Base-by-base conservation (phyloP, 2,113 vertebrate species). In the Osmerus mordax region DNA sequence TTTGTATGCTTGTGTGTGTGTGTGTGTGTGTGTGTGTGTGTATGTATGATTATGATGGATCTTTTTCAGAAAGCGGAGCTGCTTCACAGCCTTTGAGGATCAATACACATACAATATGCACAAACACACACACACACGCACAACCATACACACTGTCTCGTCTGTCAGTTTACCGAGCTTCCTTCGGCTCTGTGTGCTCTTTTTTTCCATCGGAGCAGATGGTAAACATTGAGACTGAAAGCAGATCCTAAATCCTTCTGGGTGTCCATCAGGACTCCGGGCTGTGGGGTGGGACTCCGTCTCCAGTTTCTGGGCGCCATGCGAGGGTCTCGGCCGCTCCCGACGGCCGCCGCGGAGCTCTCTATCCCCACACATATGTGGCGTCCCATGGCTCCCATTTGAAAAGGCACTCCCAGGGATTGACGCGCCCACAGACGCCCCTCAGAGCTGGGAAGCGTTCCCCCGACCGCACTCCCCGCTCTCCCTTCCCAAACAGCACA, bases 211-310 rank as follows among this genome's bases (percentile, higher is more conserved):
- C 70, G 70, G 81, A 87, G 81, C 90, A 90, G 88, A 90, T 89
- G 87, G 90, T 61, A 77, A 86, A 82, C 81, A 87, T 84, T 88
- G 82, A 86, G 82, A 87, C 81, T 90, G 87, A 90, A 91, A 90
- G 89, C 86, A 87, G 81, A 82, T 86, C 81, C 79, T 76, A 82
- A 87, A 82, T 90, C 83, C 68, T 86, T 78, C 84, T 87, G 87
- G 87, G 85, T 77, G 84, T 74, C 73, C 84, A 87, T 90, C 85
- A 91, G 84, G 84, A 80, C 73, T 25, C 62, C 70, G 41, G 76
- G 85, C 81, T 81, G 70, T 83, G 77, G 74, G 80, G 81, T 75
- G 51, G 59, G 82, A 79, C 81, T 78, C 70, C 66, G 28, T 75
- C 71, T 88, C 79, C 68, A 56, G 78, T 88, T 86, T 84, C 87